Base-by-base conservation (phyloP, 1,140 invertebrate genomes). In the Dreissena rostriformis region DNA sequence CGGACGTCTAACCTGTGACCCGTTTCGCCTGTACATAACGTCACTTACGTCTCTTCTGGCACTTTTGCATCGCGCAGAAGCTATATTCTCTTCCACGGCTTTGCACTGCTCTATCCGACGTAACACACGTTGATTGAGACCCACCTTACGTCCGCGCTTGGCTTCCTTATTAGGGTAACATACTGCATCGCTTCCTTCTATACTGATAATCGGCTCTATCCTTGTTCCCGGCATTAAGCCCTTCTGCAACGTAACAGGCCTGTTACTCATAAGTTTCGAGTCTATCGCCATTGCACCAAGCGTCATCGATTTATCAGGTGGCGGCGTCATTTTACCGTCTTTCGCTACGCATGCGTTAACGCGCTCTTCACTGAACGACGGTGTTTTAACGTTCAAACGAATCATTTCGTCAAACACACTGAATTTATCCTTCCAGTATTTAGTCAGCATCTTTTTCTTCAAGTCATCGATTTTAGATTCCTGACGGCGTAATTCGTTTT, bases 391-490 rank as follows among this genome's bases (percentile, higher is more conserved):
- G n/a, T 84, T 77, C n/a, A 84, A 39, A 10, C 75, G 65, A 61
- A 84, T 84, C 82, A 84, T 84, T 28, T 84, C 82, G 53, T 84
- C 82, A 53, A 84, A 84, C 17, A 84, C 53, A 61, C 49, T 52
- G 26, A 78, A 71, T 28, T 84, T 84, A 77, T 84, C 82, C 49
- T 78, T 84, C 82, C 82, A 84, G 63, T 84, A 84, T 66, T 67
- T 66, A 11, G 82, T 71, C 15, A 84, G 71, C 74, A 84, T 78
- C 63, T 63, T 75, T 57, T 84, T 84, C 66, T 84, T 71, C 24
- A 77, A 52, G 14, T 78, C 73, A 39, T 84, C 82, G 77, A 84
- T 84, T 77, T 78, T 70, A 51, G 55, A 78, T 72, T 77, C 82
- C 15, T 19, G 75, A 17, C 55, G 49, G 15, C 51, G 67, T 28